phyloP scores from a whole-genome alignment of 1,140 invertebrate genomes.

The Pristionchus pacificus region DNA sequence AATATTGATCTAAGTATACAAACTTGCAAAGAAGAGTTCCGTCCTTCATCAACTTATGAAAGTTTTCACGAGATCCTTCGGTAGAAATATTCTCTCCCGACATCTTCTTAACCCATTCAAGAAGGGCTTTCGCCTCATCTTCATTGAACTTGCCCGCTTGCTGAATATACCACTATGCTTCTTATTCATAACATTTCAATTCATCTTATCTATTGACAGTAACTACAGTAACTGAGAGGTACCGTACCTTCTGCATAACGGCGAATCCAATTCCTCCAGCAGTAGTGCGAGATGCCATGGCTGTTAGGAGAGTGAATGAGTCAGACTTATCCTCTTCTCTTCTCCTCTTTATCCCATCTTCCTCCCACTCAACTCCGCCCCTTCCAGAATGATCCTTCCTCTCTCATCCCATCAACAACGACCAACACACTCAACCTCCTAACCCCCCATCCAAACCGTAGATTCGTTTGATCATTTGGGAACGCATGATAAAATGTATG shows the following conservation, averaged over 20 bases:
- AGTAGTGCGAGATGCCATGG: constrained; percentile 54
- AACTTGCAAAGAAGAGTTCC: constrained; percentile 58
- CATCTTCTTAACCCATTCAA: constrained; percentile 83
- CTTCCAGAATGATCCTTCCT: too few relatives aligned
- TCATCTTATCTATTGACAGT: neutral
- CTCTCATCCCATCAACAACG: neutral
- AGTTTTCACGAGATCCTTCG: constrained; percentile 71
- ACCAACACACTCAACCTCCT: neutral
- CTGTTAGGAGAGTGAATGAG: neutral
- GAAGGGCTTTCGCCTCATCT: constrained; percentile 77
- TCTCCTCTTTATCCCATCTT: neutral
- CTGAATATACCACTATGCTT: constrained; percentile 64
- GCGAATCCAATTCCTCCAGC: constrained; percentile 56
- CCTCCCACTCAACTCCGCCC: neutral
- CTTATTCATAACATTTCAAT: neutral
- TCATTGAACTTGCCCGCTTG: constrained; percentile 90
- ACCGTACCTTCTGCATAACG: constrained; percentile 49
- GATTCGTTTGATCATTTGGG: too few relatives aligned
- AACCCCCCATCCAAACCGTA: too few relatives aligned
- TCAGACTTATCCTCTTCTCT: neutral
- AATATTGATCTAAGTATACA: constrained; percentile 24
- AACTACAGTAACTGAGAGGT: neutral
- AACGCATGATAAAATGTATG: too few relatives aligned
- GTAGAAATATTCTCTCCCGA: constrained; percentile 73
- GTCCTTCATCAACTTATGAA: constrained; percentile 65